Evolutionary conservation across 2,888 invertebrate species (phyloP), one percentile per base, ranked within the genome.

Genomic region (Deroplatys truncata): DNA sequence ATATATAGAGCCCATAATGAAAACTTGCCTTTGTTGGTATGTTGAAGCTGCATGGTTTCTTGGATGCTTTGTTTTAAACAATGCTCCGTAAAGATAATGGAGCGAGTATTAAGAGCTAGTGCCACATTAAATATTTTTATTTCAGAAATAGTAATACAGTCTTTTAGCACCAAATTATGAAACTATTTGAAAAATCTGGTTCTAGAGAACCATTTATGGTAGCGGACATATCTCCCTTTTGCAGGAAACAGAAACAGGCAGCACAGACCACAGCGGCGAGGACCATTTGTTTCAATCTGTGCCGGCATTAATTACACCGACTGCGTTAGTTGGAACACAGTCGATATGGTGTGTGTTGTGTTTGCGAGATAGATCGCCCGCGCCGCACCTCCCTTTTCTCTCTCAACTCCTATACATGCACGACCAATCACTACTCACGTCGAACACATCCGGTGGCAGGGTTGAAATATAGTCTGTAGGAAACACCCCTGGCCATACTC

Each of bases 221-320:
- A 43, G 43, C 13, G 13, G 1, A 13, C 43, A 72, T 72, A 72
- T 72, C 15, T 72, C 56, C 16, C 20, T 72, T 72, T 72, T 72
- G 56, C 56, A 72, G 56, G 56, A 72, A 72, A 20, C 1, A 72
- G 56, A 72, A 25, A 72, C 16, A 72, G 56, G 56, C 56, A 72
- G 56, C 56, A 72, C 56, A 72, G 56, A 72, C 56, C 85, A 49
- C 7, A 86, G 86, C 28, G 56, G 82, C 86, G 86, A 56, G 82
- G 82, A 82, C 90, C 90, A 89, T 90, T 90, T 90, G 90, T 90
- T 89, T 90, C 89, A 87, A 90, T 90, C 90, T 90, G 88, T 87
- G 89, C 88, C 88, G 83, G 87, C 90, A 89, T 90, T 89, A 90
- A 90, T 90, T 90, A 90, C 88, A 82, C 28, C 29, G 72, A 86